phyloP scores from a whole-genome alignment of 2,113 vertebrate species.

The Rhea americana region DNA sequence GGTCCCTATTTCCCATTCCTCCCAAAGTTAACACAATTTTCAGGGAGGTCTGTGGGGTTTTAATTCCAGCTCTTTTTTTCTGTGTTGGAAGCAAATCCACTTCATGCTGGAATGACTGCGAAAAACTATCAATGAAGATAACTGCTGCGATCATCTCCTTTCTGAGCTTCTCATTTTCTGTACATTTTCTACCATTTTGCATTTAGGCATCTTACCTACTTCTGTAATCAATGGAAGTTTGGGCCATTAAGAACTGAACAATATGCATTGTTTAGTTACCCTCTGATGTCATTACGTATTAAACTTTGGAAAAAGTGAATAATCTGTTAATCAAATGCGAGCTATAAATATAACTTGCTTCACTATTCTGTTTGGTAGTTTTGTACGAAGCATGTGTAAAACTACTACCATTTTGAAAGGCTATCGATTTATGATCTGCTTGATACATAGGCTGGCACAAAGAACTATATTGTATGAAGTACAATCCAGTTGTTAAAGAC shows the following conservation, averaged over 20 bases:
- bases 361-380: not conserved
- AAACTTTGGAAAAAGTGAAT: not conserved
- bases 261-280: not conserved
- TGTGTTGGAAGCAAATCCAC: not conserved
- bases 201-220: not conserved
- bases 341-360: not conserved
- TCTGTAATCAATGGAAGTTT: not conserved
- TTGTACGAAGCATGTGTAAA: not conserved
- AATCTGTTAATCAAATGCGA: not conserved
- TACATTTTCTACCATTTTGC: not conserved
- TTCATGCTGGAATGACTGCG: not conserved
- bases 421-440: not conserved
- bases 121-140: not conserved
- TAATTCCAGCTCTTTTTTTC: not conserved
- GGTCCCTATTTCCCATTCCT: not conserved
- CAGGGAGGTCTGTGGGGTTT: not conserved
- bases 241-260: not conserved
- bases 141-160: not conserved
- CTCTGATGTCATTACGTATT: constrained; percentile 1
- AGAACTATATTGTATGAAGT: fast-evolving
- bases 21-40: not conserved
- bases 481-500: not conserved
- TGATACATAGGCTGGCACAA: not conserved
- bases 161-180: not conserved
- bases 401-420: not conserved